Base-by-base conservation (phyloP, 2,888 invertebrate genomes). In the Bhutanitis thaidina region DNA sequence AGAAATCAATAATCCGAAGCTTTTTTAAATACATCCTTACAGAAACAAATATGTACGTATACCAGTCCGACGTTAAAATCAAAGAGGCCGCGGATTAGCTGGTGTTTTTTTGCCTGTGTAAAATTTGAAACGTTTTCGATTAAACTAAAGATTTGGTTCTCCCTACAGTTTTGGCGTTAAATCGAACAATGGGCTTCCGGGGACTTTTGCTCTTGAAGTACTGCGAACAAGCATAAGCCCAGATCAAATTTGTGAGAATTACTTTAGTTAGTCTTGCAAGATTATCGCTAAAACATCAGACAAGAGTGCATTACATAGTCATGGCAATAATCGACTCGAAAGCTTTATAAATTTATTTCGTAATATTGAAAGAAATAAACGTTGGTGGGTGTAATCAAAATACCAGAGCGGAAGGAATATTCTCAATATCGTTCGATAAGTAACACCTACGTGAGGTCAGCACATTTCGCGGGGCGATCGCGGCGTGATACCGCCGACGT, bases 41-140 rank as follows among this genome's bases (percentile, higher is more conserved):
- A 77, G 82, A 88, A 87, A 85, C 85, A 84, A 86, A 82, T 76
- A 80, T 77, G 67, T 67, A 66, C 67, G 70, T 68, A 64, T 65
- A 64, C 65, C 67, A 69, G 67, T 65, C 66, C 64, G 60, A 66
- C 60, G 69, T 60, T 57, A 60, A 59, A 80, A 74, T 85, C 85
- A 89, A 89, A 88, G 87, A 68, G 37, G 74, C 89, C 89, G 89
- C 87, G 84, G 86, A 81, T 86, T 80, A 84, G 74, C 69, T 49
- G 62, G 69, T 67, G 76, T 75, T 81, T 84, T 82, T 82, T 80
- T 71, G 57, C 13, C 62, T 63, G 74, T 69, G 72, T 73, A 73
- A 80, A 84, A 80, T 81, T 78, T 68, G 78, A 82, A 85, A 79
- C 77, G 77, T 75, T 83, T 71, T 75, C 77, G 83, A 80, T 84